Evolutionary conservation across 2,888 invertebrate genomes (phyloP), one percentile per base, ranked within the genome.

Genomic region (Perithous albicinctus): DNA sequence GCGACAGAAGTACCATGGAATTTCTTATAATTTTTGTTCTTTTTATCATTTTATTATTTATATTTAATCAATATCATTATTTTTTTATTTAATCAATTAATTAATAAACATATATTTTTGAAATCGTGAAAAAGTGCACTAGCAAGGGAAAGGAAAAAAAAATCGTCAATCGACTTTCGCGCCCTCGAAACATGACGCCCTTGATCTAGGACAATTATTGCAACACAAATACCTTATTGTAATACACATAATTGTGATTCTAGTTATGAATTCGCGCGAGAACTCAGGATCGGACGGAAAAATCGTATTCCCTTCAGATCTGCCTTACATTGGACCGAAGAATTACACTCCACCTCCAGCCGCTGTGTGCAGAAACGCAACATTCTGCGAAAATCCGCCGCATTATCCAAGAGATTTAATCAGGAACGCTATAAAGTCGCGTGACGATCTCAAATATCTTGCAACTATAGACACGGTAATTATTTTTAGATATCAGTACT

Each of bases 271-370:
- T n/a, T 18, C 4, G 6, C 66, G 66, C 54, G 48, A 51, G n/a
- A 10, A 32, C n/a, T 10, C 12, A n/a, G 76, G 73, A 1, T 56
- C 81, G 18, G 88, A 89, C 20, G 87, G 80, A 0, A 87, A 84
- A 72, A 88, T 91, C 23, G 66, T 89, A 29, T 91, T 91, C 69
- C 91, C 91, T 0, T 81, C 83, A 2, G 87, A 89, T 12, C 54
- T 66, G 6, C 10, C 48, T 12, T 46, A 20, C 29, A 61, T 8
- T 3, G 10, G 5, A 43, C 54, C 10, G 51, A 10, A 20, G 0
- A 72, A 35, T 15, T 82, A 63, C 18, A 35, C 61, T 8, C 41
- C 72, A 1, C 64, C 26, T 46, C 70, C 56, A 1, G 82, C 73
- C 12, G 82, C 87, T 1, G 20, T 7, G 10, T 91, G 91, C 38